These are phyloP conservation scores for Todus mexicanus DNA, from an alignment of 2,797 vertebrate genomes.

Conservation along the genomic window DNA sequence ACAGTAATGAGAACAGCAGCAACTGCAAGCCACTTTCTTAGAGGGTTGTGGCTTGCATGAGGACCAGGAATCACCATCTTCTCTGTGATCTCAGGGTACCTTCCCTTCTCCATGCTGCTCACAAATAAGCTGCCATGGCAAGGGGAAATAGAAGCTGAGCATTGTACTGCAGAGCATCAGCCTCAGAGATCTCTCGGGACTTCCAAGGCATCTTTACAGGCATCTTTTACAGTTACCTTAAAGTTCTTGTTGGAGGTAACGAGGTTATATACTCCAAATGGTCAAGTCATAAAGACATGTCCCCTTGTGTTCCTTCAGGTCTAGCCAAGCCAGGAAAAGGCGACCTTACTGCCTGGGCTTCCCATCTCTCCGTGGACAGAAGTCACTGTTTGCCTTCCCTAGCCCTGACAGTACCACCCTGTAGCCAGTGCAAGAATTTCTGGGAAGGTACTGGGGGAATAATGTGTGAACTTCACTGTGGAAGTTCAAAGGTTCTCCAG, in stretches of 20 bases:
- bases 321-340: background rate
- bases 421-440: background rate
- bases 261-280: background rate
- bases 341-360: background rate
- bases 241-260: background rate
- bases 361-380: background rate
- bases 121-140: background rate
- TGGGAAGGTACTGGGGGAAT: background rate
- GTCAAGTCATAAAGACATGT: fast-evolving
- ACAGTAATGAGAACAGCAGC: background rate
- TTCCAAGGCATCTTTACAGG: background rate
- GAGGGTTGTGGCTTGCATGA: background rate
- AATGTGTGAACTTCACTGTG: fast-evolving
- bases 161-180: background rate
- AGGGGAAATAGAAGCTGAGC: background rate
- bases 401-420: no score
- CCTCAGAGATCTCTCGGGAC: background rate
- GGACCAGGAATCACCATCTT: no score
- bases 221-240: background rate
- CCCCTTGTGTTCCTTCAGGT: background rate
- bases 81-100: no score
- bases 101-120: background rate
- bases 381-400: background rate
- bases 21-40: background rate
- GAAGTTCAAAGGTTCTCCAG: background rate